Evolutionary conservation across 2,113 vertebrate species (phyloP).

Genomic region (Urocolius indicus): DNA sequence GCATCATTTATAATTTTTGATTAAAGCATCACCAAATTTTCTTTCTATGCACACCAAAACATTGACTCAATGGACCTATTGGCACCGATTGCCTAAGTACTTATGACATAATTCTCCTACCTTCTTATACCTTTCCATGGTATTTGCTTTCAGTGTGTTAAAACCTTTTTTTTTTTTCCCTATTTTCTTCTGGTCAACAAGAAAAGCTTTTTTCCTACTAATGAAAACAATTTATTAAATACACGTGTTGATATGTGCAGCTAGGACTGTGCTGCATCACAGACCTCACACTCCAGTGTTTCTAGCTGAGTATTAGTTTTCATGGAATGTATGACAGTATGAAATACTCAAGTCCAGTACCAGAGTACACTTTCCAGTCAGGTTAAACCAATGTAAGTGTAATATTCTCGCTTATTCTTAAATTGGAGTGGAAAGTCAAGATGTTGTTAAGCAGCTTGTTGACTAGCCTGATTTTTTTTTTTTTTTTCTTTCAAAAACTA

Average conservation of each 20-base stretch:
- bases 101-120: background rate
- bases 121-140: background rate
- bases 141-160: background rate
- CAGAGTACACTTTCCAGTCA: background rate
- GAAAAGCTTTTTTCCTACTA: background rate
- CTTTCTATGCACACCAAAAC: background rate
- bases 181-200: background rate
- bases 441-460: background rate
- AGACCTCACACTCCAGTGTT: background rate
- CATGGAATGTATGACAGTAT: background rate
- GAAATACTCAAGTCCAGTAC: background rate
- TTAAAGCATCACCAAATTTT: background rate
- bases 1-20: background rate
- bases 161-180: background rate
- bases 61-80: background rate
- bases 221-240: background rate
- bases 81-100: background rate
- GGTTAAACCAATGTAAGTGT: background rate
- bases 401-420: too few species aligned
- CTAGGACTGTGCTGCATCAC: background rate
- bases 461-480: background rate
- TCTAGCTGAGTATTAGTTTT: background rate
- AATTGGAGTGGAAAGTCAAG: background rate
- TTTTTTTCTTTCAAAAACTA: background rate
- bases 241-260: background rate